Evolutionary conservation across 2,888 invertebrate species (phyloP), one percentile per base, ranked within the genome.

Genomic region (Melanotus villosus): DNA sequence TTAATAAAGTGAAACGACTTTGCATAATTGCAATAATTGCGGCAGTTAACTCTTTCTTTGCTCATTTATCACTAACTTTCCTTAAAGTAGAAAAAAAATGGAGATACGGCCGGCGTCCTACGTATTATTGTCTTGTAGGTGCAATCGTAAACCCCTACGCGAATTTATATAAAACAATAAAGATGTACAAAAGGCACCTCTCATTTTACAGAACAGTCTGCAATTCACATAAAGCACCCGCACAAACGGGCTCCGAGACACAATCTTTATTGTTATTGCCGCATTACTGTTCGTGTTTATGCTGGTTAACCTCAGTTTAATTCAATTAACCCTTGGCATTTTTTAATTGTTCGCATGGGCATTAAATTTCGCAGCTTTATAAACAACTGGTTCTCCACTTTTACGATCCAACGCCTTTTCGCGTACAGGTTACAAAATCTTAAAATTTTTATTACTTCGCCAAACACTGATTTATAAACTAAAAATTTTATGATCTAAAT

Each of bases 141-240:
- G 52, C 16, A 23, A 52, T 52, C 41, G 14, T 65, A 34, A 65
- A 64, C 23, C 58, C 57, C 26, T 41, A 58, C 58, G 21, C 34
- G 19, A 50, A 47, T 58, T 65, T 65, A 65, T 65, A 65, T 57
- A 45, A 21, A 2, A 38, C 56, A 58, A 65, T 57, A 57, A 58
- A 38, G 54, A 57, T 14, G 16, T 47, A 57, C 52, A 64, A 56
- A 64, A 54, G 45, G 58, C 30, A 57, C 57, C 43, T 65, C 64
- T 65, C 57, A 65, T 65, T 57, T 58, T 65, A 65, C 65, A 56
- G 16, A 56, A 64, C 47, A 26, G 34, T 64, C 45, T 43, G 65
- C 65, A 50, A 57, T 47, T 2, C 36, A 36, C 36, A 65, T 57
- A 65, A 57, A 57, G 57, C 57, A 65, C 65, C 65, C 65, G 65